Base-by-base conservation (phyloP, 2,888 invertebrate genomes). In the Sminthurinus aureus region DNA sequence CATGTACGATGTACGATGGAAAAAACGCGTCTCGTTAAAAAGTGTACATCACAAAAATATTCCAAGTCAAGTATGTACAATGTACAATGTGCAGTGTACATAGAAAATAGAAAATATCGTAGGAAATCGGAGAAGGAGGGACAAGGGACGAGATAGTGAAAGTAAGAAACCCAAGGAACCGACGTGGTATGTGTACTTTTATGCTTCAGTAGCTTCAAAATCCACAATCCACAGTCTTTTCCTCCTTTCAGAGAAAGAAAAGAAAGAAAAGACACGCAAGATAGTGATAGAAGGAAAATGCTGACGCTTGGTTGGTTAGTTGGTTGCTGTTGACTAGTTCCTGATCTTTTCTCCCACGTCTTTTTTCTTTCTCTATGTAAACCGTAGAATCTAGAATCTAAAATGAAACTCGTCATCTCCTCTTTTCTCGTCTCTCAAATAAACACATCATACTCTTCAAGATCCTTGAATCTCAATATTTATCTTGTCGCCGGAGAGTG, bases 381-480 rank as follows among this genome's bases (percentile, higher is more conserved):
- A 6, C 2, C 9, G 58, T 38, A 38, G 4, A 15, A 11, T 18
- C 58, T 9, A 58, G 38, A 38, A 13, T 58, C 58, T 58, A 58
- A 58, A 58, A 58, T 6, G 58, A 58, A 58, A 58, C 58, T 58
- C 58, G 9, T 58, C 2, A 9, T 9, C 64, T 64, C 67, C n/a
- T 1, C 58, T 58, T 58, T 58, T 58, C 15, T 15, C 9, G 15
- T 12, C 11, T 58, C 24, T 20, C 24, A 71, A 71, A 71, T 71
- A 71, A 71, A 71, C 24, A 71, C 22, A 71, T 71, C 20, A 71
- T 71, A 24, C 26, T 24, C 71, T 11, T 71, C 15, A 2, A 78
- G 22, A 66, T 66, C 24, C 58, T 78, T 78, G 52, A n/a, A 66
- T 78, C 24, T 78, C 78, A 78, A 78, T 78, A 78, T 78, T 78